Base-by-base conservation (phyloP, 2,888 invertebrate genomes). In the Macrophya annulata region DNA sequence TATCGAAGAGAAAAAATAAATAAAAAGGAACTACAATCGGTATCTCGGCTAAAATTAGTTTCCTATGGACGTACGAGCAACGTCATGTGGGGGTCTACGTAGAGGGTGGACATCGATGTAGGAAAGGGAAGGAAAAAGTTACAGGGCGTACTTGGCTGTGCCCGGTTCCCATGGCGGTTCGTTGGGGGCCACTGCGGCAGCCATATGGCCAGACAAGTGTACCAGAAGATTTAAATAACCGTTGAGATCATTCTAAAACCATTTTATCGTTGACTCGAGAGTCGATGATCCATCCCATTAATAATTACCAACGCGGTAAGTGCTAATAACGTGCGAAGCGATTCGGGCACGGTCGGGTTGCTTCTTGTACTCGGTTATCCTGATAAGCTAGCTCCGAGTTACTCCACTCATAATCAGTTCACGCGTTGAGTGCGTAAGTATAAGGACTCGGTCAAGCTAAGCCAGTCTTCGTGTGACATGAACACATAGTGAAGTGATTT, bases 141-240 rank as follows among this genome's bases (percentile, higher is more conserved):
- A 86, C 86, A 85, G 85, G 51, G 72, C 68, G 85, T 81, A 68
- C 76, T 84, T 86, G 87, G 87, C 87, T 85, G 90, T 92, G 91
- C 90, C 89, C 91, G 90, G 91, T 93, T 93, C 93, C 93, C 93
- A 93, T 93, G 93, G 93, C 92, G 92, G 91, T 93, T 91, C 92
- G 93, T 93, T 93, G 93, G 93, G 93, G 93, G 93, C 90, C 88
- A 89, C 90, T 90, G 89, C 82, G 85, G 72, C 81, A 88, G 89
- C 92, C 93, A 93, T 92, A 93, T 93, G 91, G 91, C 88, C 86
- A 85, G 89, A 92, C 93, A 93, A 93, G 93, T 93, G 93, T 91
- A 91, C 89, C 88, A 89, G 91, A 89, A 93, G 93, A 93, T 93
- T 93, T 93, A 93, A 93, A 93, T 93, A 93, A 93, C 93, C 93